These are phyloP conservation scores for Girardia tigrina DNA, from an alignment of 2,888 invertebrate species.

Conservation along the genomic window DNA sequence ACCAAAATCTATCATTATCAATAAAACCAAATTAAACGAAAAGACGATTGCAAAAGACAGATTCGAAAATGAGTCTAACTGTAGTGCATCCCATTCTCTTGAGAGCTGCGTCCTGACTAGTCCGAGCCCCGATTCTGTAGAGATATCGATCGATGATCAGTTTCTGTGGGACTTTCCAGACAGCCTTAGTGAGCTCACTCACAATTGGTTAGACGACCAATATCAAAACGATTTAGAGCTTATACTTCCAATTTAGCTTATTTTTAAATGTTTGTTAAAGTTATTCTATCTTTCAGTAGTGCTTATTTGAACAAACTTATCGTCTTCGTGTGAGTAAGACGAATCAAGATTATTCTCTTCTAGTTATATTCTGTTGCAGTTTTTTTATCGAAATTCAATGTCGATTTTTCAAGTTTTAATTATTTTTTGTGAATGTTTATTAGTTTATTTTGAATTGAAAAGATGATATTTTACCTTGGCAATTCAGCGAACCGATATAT, in stretches of 20 bases:
- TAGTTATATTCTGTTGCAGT: too few relatives aligned
- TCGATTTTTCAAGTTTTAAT: too few relatives aligned
- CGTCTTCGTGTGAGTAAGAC: too few relatives aligned
- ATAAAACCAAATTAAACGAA: background rate
- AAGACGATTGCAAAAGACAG: background rate
- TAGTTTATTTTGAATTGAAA: too few relatives aligned
- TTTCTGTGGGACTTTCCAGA: background rate
- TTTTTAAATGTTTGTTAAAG: slow-evolving; percentile 12
- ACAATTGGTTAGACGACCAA: background rate
- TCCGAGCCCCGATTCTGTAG: background rate
- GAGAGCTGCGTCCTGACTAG: background rate
- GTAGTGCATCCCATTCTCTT: background rate
- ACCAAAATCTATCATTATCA: background rate
- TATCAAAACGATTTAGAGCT: slow-evolving; percentile 20
- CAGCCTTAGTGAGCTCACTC: background rate
- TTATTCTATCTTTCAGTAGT: slow-evolving; percentile 9
- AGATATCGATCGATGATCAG: slow-evolving; percentile 5
- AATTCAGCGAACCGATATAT: too few relatives aligned
- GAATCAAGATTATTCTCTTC: too few relatives aligned
- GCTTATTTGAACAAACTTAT: too few relatives aligned
- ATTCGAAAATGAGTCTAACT: background rate
- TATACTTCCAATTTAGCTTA: slow-evolving; percentile 23
- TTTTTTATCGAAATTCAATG: too few relatives aligned
- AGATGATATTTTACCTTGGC: too few relatives aligned
- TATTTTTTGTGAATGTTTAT: too few relatives aligned